phyloP scores from a whole-genome alignment of 1,140 invertebrate genomes.

The Telenomus remus region DNA sequence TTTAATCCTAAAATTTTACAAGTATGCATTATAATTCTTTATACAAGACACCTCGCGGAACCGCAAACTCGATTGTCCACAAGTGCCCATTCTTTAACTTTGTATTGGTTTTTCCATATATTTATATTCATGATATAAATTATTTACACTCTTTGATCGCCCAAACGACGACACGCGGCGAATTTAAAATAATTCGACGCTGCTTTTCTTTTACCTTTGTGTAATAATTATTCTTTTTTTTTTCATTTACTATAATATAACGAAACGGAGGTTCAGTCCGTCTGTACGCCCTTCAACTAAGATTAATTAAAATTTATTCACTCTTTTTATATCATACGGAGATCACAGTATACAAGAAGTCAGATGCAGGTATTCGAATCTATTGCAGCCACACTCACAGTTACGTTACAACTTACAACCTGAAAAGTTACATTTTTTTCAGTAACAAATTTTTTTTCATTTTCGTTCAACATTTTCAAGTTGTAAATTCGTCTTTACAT shows the following conservation, averaged over 20 bases:
- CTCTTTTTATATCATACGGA: constrained; percentile 68
- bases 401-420: constrained; percentile 37
- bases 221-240: constrained; percentile 57
- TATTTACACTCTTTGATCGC: constrained; percentile 67
- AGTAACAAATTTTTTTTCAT: constrained; percentile 28
- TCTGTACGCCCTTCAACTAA: constrained; percentile 55
- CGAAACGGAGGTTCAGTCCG: constrained; percentile 36
- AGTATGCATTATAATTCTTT: constrained; percentile 64
- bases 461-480: constrained; percentile 30
- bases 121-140: constrained; percentile 63
- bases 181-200: constrained; percentile 36
- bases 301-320: constrained; percentile 64
- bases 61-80: constrained; percentile 29
- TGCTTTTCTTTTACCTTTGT: constrained; percentile 25
- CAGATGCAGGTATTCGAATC: constrained; percentile 70
- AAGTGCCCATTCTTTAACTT: constrained; percentile 6
- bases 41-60: constrained; percentile 63
- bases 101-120: constrained; percentile 50
- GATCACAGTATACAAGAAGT: constrained; percentile 76
- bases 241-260: constrained; percentile 42
- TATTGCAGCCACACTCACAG: constrained; percentile 62
- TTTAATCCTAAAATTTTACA: constrained; percentile 74
- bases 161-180: constrained; percentile 56
- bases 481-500: constrained; percentile 27
- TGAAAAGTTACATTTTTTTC: constrained; percentile 28